Evolutionary conservation across 1,140 invertebrate genomes (phyloP), one percentile per base, ranked within the genome.

Genomic region (Drosophila varians): DNA sequence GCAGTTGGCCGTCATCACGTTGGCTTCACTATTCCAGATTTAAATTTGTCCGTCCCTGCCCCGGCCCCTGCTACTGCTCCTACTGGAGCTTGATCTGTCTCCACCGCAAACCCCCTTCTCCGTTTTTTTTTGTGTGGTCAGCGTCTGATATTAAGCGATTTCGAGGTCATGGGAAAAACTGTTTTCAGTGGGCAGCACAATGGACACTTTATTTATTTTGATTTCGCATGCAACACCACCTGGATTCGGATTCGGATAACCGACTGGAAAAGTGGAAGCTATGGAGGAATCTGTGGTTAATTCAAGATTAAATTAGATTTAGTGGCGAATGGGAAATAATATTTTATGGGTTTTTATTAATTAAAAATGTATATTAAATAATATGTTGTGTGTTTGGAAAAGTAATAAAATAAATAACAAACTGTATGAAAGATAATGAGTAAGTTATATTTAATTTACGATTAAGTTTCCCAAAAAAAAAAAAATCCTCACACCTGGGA

Each of bases 141-240:
- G 53, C 46, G 58, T 74, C 77, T 71, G 60, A 77, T 77, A 77
- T 74, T 86, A 77, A 51, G 54, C 53, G 55, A 42, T 64, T 74
- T 87, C 82, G 82, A 86, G 82, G 82, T 86, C 82, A 86, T 86
- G 82, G 82, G 82, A 83, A 86, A 84, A 77, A 66, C 31, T 40
- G 56, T 84, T 68, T 66, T 46, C 51, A 54, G 38, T 48, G 69
- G 55, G 34, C 40, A 26, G 46, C 53, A 45, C 52, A 47, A 45
- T 71, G 64, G 7, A 28, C 23, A 14, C 56, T 74, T 83, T 83
- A 83, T 83, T 84, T 78, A 68, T 68, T 48, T 82, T 31, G 42
- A 55, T 62, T 62, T 79, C 28, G 55, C 77, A 73, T 80, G 77
- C 66, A 40, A 80, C 46, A 61, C 9, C 14, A 34, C 49, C 8